Evolutionary conservation across 2,888 invertebrate genomes (phyloP).

Genomic region (Oscheius sp.): DNA sequence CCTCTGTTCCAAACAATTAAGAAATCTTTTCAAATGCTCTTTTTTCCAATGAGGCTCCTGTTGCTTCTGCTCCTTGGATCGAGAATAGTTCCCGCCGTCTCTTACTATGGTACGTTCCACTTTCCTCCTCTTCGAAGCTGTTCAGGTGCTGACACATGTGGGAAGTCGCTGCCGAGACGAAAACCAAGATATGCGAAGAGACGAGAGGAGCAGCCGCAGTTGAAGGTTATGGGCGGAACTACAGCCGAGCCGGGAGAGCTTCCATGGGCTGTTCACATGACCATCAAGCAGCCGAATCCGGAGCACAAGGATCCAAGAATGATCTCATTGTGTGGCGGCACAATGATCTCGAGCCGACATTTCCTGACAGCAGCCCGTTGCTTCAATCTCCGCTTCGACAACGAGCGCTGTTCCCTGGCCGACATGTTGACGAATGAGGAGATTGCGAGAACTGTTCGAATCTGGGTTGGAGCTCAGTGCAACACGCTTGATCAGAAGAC

Average conservation of each 20-base stretch:
- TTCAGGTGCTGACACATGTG: conserved; percentile 22
- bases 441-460: too few relatives aligned
- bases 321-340: conserved; percentile 4
- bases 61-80: neutral
- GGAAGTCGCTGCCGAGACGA: neutral
- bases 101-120: conserved; percentile 4
- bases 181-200: neutral
- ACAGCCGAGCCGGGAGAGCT: conserved; percentile 7
- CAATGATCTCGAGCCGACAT: conserved; percentile 18
- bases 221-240: conserved; percentile 9
- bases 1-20: too few relatives aligned
- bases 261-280: conserved; percentile 8
- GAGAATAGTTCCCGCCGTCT: neutral
- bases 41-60: neutral
- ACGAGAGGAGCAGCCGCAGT: neutral
- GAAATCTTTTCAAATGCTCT: neutral
- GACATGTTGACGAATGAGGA: too few relatives aligned
- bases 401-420: too few relatives aligned
- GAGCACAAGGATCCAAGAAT: neutral
- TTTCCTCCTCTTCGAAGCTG: too few relatives aligned
- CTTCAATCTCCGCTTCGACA: neutral
- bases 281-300: neutral
- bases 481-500: too few relatives aligned
- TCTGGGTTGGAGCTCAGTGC: too few relatives aligned
- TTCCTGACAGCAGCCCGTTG: conserved; percentile 15